phyloP scores from a whole-genome alignment of 2,888 invertebrate genomes.

The Apantesis nais region DNA sequence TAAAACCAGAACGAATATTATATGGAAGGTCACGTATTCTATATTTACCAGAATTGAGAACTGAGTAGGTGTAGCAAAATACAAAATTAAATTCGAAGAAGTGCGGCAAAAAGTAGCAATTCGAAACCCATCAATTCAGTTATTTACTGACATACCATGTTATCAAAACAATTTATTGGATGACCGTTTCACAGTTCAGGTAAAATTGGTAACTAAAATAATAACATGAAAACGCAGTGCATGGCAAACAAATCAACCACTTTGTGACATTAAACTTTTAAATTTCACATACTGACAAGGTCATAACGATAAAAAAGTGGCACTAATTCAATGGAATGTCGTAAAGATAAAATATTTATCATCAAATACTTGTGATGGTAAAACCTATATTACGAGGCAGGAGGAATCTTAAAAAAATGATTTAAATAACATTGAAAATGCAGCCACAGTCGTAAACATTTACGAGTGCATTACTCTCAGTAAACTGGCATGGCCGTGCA shows the following conservation, averaged over 20 bases:
- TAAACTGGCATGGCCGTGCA: constrained; percentile 68
- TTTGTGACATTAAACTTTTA: constrained; percentile 13
- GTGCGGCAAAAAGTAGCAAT: constrained; percentile 67
- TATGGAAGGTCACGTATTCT: constrained; percentile 58
- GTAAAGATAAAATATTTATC: constrained; percentile 68
- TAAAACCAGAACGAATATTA: constrained; percentile 29
- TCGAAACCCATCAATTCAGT: constrained; percentile 67
- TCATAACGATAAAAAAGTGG: constrained; percentile 48
- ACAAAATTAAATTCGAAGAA: constrained; percentile 78
- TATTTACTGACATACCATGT: constrained; percentile 55
- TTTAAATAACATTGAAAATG: constrained; percentile 74
- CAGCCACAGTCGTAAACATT: constrained; percentile 78
- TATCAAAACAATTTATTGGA: constrained; percentile 46
- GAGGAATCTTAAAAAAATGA: constrained; percentile 69
- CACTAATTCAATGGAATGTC: constrained; percentile 56
- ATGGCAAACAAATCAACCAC: constrained; percentile 13
- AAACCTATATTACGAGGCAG: constrained; percentile 52
- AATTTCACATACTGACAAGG: constrained; percentile 29
- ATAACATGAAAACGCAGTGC: constrained; percentile 26
- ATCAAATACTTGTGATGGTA: constrained; percentile 64
- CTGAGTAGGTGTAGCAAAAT: constrained; percentile 75
- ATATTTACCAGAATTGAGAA: constrained; percentile 64
- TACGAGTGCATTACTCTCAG: constrained; percentile 83
- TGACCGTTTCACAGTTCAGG: constrained; percentile 23
- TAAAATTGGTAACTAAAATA: constrained; percentile 32